Base-by-base conservation (phyloP, 2,888 invertebrate genomes). In the Dolichomitus sp. region DNA sequence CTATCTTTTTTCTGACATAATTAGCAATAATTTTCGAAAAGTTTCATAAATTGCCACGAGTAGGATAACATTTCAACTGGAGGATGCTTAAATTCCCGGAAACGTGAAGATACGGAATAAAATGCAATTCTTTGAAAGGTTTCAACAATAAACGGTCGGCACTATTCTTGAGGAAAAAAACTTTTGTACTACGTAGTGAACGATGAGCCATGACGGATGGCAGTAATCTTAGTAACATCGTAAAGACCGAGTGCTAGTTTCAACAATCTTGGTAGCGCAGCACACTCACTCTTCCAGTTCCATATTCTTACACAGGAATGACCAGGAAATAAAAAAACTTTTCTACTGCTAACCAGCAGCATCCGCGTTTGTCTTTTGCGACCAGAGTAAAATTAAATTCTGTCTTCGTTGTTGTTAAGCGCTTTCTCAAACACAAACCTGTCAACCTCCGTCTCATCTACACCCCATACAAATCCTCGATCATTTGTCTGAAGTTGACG, bases 301-400 rank as follows among this genome's bases (percentile, higher is more conserved):
- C 61, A 70, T 70, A 73, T 81, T 83, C 74, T 83, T 79, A 59
- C 72, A 61, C 19, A 17, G 40, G 40, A 12, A 42, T 45, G 61
- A 14, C n/a, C 17, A 74, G 30, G 75, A 37, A 74, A 77, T 82
- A 81, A 80, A 81, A 84, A 79, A 75, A 73, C 68, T 73, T 81
- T 84, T 77, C 61, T 76, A 76, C 80, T 61, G 59, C 68, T 70
- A 61, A 61, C 50, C 19, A 37, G 23, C 19, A 65, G 50, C 1
- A 14, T 4, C 54, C 14, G 63, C 40, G 52, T 68, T 23, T 54
- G 63, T 70, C 61, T 66, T 48, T 59, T 30, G 72, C 65, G 45
- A 57, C 72, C 72, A 27, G 40, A 42, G 50, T 66, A 59, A 61
- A 79, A 79, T 79, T 45, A 73, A 74, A 74, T 80, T 42, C 33